Evolutionary conservation across 2,888 invertebrate species (phyloP), one percentile per base, ranked within the genome.

Genomic region (Ornithoptera alexandrae): DNA sequence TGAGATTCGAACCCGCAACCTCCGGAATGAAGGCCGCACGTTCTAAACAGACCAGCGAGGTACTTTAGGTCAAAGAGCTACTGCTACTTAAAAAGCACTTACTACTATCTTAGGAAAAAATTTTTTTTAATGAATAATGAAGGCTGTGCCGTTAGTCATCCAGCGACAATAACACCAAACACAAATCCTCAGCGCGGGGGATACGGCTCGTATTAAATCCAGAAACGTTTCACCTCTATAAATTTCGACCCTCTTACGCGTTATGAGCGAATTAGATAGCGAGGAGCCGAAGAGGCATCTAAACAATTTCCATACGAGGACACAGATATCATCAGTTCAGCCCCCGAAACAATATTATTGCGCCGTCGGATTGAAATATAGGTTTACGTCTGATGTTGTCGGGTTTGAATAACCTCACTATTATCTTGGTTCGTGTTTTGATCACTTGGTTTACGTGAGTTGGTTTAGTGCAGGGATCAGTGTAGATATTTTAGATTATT

Each of bases 201-300:
- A 64, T 30, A 18, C 36, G 18, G 12, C 36, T 22, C 62, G 56
- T 10, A 56, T 62, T 46, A 56, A 57, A 67, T 62, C 20, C 62
- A 42, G 46, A 42, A 46, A 65, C 46, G 46, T 62, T 57, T 67
- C 61, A 30, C 62, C 57, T 57, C 62, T 63, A 68, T 68, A 68
- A 62, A 63, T 58, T 67, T 46, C 57, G 58, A 63, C 62, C 68
- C 62, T 63, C 67, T 62, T 42, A 46, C 57, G 58, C 62, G 62
- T 62, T 57, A 67, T 62, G 67, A 62, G 42, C 39, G 67, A 67
- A 67, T 67, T 67, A 67, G 68, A 68, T 63, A 68, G 50, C 68
- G 58, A 42, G 50, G 58, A 42, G 36, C 46, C 63, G 58, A 20
- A 22, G 24, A 59, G 58, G 36, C 58, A 50, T 58, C 62, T 63